Evolutionary conservation across 2,113 vertebrate species (phyloP).

Genomic region (Larimichthys polyactis): DNA sequence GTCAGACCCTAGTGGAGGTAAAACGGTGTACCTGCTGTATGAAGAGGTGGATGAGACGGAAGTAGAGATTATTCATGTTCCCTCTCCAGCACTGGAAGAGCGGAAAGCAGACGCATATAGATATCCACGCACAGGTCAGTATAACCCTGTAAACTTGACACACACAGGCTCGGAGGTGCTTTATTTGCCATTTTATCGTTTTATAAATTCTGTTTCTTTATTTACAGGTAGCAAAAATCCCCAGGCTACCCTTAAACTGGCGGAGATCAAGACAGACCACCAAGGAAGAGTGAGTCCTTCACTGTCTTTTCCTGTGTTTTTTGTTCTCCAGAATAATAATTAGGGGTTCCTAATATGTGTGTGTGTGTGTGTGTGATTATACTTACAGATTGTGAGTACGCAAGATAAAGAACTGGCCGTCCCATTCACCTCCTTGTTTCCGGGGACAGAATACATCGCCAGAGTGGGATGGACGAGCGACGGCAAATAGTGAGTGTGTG

Average conservation of each 20-base stretch:
- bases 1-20: constrained; percentile 87
- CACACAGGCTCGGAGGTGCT: background rate
- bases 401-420: constrained; percentile 93
- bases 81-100: constrained; percentile 94
- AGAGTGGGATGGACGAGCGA: constrained; percentile 96
- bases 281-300: constrained; percentile 88
- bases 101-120: constrained; percentile 96
- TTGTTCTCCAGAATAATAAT: no score
- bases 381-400: constrained; percentile 86
- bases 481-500: constrained; percentile 90
- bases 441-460: constrained; percentile 93
- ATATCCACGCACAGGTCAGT: constrained; percentile 94
- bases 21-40: constrained; percentile 90
- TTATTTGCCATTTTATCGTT: background rate
- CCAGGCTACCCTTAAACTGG: constrained; percentile 92
- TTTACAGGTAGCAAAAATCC: constrained; percentile 96
- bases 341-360: no score
- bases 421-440: constrained; percentile 90
- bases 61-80: constrained; percentile 96
- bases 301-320: background rate
- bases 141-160: background rate
- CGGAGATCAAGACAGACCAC: constrained; percentile 90
- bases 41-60: constrained; percentile 98
- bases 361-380: constrained; percentile 27
- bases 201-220: background rate